Percentiles rank a stretch among this genome's conserved stretches.
phyloP scores from a whole-genome alignment of 2,797 vertebrate species.

The Monodelphis domestica region DNA sequence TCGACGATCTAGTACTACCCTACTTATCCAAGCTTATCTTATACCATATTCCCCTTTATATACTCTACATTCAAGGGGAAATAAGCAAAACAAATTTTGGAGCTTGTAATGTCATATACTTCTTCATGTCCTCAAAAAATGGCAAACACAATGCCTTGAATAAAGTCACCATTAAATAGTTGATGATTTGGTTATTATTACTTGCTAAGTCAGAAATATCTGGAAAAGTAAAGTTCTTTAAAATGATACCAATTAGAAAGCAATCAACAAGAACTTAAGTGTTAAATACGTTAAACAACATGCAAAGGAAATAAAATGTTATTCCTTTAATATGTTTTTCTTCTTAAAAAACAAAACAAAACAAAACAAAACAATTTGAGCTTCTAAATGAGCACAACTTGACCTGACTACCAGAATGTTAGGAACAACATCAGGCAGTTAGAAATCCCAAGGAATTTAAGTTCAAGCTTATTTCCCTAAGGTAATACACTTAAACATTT shows the following conservation, averaged over 20 bases:
- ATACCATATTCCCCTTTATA: background rate
- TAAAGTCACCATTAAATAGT: background rate
- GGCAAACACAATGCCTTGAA: background rate
- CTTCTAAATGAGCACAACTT: background rate
- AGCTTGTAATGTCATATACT: background rate
- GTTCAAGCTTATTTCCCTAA: background rate
- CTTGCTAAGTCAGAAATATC: background rate
- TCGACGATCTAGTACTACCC: background rate
- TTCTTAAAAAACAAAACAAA: too few species aligned
- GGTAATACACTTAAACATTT: background rate
- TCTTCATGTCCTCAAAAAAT: background rate
- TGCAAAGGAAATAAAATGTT: background rate
- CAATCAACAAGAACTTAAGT: background rate
- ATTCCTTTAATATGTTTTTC: background rate
- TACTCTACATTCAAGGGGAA: background rate
- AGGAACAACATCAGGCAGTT: background rate
- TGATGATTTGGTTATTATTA: background rate
- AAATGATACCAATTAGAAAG: background rate
- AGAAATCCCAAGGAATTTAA: background rate
- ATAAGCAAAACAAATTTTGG: background rate
- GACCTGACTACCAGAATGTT: background rate
- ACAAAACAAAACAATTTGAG: background rate
- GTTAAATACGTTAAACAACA: background rate
- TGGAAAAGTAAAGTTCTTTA: background rate
- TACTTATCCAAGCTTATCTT: background rate